These are phyloP conservation scores for Zophobas atratus DNA, from an alignment of 1,140 invertebrate genomes.

Conservation along the genomic window DNA sequence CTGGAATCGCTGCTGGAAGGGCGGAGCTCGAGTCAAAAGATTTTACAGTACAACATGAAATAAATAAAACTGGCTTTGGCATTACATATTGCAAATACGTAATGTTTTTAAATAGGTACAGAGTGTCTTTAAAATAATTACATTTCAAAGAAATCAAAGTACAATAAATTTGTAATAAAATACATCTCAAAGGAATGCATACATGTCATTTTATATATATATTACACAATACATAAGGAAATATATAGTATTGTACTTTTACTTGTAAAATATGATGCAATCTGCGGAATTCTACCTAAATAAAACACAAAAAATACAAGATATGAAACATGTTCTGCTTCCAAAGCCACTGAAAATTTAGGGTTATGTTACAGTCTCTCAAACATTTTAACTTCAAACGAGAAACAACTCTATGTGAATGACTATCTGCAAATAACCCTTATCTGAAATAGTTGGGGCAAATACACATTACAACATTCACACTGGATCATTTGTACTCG, in stretches of 20 bases:
- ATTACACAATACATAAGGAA: conserved; percentile 50
- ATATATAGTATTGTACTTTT: conserved; percentile 29
- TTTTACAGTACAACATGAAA: conserved; percentile 62
- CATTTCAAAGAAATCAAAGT: conserved; percentile 57
- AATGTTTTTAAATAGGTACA: conserved; percentile 55
- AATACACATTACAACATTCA: conserved; percentile 62
- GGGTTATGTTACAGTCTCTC: conserved; percentile 57
- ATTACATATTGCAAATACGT: conserved; percentile 55
- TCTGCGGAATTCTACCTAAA: conserved; percentile 63
- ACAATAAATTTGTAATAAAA: conserved; percentile 54
- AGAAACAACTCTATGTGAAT: conserved; percentile 57
- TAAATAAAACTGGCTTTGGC: conserved; percentile 55
- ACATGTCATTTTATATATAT: conserved; percentile 49
- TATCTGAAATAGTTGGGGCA: conserved; percentile 59
- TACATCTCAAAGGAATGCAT: conserved; percentile 45
- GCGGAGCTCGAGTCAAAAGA: conserved; percentile 59
- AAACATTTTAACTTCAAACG: conserved; percentile 38
- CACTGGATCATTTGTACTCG: conserved; percentile 50
- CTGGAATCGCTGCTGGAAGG: background rate
- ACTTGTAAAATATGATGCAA: conserved; percentile 56
- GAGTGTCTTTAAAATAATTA: conserved; percentile 60
- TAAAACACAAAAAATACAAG: conserved; percentile 63
- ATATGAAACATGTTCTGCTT: conserved; percentile 64
- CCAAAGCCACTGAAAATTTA: conserved; percentile 62
- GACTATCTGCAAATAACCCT: conserved; percentile 56